A percentile compares a stretch with the other conserved stretches of the same genome.
Evolutionary conservation across 2,113 vertebrate species (phyloP).

Genomic region (Mesembrinibis cayennensis): DNA sequence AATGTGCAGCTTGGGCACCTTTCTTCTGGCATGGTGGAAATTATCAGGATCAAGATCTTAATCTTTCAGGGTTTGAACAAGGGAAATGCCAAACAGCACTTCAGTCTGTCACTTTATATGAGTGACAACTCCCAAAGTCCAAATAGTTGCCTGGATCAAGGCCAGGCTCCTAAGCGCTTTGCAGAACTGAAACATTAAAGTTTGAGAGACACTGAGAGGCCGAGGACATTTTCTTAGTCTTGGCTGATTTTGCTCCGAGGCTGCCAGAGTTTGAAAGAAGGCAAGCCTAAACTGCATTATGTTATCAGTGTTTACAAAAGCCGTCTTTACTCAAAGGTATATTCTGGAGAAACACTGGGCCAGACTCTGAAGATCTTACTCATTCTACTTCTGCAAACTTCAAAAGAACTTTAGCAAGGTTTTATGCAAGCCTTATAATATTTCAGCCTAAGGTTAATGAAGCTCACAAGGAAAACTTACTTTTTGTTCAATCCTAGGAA

Average conservation of each 20-base stretch:
- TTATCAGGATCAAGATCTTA: not conserved
- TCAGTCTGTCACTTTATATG: not conserved
- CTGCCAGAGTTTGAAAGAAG: not conserved
- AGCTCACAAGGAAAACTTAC: not conserved
- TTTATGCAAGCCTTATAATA: not conserved
- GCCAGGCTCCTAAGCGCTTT: not conserved
- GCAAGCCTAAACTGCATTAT: not conserved
- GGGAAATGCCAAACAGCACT: not conserved
- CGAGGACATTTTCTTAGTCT: not conserved
- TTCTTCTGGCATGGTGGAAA: not conserved
- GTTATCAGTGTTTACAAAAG: not conserved
- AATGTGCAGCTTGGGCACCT: not conserved
- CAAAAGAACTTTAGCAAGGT: not conserved
- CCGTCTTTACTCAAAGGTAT: not conserved
- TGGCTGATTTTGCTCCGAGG: not conserved
- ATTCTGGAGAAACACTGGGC: not conserved
- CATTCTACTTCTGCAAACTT: not conserved
- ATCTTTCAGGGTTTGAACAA: not conserved
- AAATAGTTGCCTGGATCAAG: not conserved
- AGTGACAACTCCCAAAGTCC: not conserved
- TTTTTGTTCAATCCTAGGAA: not conserved
- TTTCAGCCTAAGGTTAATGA: not conserved
- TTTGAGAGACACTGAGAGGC: not conserved
- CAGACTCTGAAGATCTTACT: not conserved
- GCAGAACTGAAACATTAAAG: not conserved